These are phyloP conservation scores for Notarius lentiginosus DNA, from an alignment of 2,113 vertebrate species.

Conservation along the genomic window DNA sequence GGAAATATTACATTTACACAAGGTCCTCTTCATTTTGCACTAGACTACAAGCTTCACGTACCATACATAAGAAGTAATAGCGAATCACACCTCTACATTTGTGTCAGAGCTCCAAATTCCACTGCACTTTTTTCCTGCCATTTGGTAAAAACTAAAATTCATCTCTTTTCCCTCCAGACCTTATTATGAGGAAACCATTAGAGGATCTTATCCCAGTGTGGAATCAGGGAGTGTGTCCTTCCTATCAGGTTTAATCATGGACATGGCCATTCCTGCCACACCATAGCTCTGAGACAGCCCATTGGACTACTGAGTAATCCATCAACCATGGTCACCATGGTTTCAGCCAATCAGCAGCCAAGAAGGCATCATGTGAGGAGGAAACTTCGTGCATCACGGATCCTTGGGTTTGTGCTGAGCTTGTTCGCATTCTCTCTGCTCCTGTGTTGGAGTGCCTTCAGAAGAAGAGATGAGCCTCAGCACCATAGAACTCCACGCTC, in stretches of 20 bases:
- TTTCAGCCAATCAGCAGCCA: constrained; percentile 51
- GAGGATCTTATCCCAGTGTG: constrained; percentile 65
- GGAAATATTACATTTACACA: background rate
- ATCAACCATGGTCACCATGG: constrained; percentile 65
- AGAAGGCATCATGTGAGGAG: constrained; percentile 73
- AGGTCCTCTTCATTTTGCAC: background rate
- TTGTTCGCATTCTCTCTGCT: constrained; percentile 81
- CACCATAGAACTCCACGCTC: constrained; percentile 87
- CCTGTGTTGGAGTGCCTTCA: constrained; percentile 89
- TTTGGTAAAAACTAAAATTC: background rate
- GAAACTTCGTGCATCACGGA: constrained; percentile 84
- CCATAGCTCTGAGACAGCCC: constrained; percentile 14
- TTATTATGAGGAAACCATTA: constrained; percentile 76
- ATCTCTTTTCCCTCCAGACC: constrained; percentile 55
- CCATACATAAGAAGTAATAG: background rate
- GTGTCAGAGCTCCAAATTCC: background rate
- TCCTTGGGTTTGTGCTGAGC: constrained; percentile 83
- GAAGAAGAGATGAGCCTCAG: background rate
- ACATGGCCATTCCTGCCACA: constrained; percentile 30
- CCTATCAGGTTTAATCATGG: constrained; percentile 39
- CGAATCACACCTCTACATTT: background rate
- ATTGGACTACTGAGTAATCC: constrained; percentile 32
- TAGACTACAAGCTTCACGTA: background rate
- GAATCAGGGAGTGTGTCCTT: constrained; percentile 52
- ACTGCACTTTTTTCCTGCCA: background rate